Percentiles rank a stretch among this genome's conserved stretches.
phyloP scores from a whole-genome alignment of 2,113 vertebrate genomes.

The Amblyornis subalaris region DNA sequence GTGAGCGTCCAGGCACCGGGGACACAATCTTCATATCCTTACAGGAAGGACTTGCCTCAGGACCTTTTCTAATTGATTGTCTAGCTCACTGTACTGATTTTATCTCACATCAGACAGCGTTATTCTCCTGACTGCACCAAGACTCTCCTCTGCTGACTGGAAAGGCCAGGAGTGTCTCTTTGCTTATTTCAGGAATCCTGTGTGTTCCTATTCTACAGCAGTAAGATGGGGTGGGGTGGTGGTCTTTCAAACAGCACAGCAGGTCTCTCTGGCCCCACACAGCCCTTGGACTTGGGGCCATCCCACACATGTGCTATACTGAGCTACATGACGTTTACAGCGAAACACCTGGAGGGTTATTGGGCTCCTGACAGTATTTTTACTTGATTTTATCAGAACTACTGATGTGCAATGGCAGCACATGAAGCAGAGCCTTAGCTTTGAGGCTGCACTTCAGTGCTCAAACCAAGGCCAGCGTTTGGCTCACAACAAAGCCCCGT shows the following conservation, averaged over 20 bases:
- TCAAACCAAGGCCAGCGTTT: neutral
- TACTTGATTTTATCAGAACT: neutral
- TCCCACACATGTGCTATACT: accelerated
- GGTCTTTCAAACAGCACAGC: neutral
- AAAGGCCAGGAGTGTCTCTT: neutral
- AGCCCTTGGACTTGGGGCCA: accelerated
- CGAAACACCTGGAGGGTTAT: neutral
- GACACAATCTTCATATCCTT: conserved; percentile 88
- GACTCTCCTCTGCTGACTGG: neutral
- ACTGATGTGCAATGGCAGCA: neutral
- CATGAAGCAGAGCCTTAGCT: neutral
- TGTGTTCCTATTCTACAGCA: neutral
- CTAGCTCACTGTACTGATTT: neutral
- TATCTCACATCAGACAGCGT: conserved; percentile 9
- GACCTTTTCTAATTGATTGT: conserved; percentile 75
- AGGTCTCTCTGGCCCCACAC: neutral
- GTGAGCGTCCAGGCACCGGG: conserved; percentile 84
- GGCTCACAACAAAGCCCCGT: accelerated
- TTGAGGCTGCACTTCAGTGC: neutral
- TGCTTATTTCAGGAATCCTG: neutral
- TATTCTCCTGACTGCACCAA: neutral
- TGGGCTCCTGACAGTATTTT: neutral
- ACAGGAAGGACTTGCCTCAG: conserved; percentile 78
- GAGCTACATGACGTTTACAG: neutral
- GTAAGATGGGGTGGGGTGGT: neutral